phyloP scores from a whole-genome alignment of 2,113 vertebrate species.

The Neotoma lepida region DNA sequence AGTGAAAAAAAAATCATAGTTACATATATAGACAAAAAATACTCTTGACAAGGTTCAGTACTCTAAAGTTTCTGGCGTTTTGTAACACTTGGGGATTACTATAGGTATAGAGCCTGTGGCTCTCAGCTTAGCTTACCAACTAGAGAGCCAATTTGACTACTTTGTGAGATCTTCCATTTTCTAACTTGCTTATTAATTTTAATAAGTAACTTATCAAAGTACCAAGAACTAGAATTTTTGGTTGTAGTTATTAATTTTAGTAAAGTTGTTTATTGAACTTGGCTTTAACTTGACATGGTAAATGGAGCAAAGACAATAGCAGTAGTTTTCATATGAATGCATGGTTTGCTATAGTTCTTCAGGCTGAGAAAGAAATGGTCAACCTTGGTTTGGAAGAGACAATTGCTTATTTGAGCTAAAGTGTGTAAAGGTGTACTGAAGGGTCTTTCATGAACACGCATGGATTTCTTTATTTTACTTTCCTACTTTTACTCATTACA shows the following conservation, averaged over 20 bases:
- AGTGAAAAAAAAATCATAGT: too few species aligned
- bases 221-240: neutral
- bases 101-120: neutral
- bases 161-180: neutral
- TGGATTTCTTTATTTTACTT: neutral
- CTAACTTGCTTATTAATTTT: neutral
- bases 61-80: neutral
- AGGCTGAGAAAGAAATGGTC: neutral
- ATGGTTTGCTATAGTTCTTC: neutral
- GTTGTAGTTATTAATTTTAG: neutral
- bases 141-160: neutral
- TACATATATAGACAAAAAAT: neutral
- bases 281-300: neutral
- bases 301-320: neutral
- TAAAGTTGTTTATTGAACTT: conserved; percentile 26
- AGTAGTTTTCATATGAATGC: neutral
- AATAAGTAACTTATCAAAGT: neutral
- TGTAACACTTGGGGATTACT: neutral
- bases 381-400: conserved; percentile 6
- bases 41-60: too few species aligned
- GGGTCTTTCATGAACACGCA: neutral
- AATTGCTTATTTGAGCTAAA: neutral
- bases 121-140: neutral
- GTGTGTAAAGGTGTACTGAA: neutral
- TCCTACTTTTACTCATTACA: neutral